Conservation (phyloP, 2,113 vertebrate species). For the Lathamus discolor region DNA sequence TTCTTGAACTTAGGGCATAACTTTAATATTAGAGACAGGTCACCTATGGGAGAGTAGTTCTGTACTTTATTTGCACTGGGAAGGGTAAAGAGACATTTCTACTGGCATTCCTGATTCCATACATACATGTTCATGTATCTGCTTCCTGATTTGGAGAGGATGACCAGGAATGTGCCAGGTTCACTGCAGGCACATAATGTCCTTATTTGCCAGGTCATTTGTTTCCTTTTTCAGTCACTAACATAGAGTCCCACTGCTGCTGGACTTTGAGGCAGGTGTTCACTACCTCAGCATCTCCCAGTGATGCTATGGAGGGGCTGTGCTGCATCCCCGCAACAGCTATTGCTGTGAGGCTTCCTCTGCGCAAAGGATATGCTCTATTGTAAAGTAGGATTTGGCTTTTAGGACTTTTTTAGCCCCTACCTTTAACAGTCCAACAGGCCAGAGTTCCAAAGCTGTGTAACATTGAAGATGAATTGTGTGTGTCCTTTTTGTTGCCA, state of each 20-base stretch:
- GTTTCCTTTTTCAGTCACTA: neutral
- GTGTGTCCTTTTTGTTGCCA: neutral
- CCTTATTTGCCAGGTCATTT: neutral
- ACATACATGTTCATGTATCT: neutral
- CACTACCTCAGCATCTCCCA: neutral
- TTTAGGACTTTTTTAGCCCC: neutral
- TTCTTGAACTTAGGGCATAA: neutral
- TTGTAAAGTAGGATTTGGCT: neutral
- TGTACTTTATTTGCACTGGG: neutral
- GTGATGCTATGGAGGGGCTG: neutral
- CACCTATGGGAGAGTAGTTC: neutral
- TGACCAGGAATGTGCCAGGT: neutral
- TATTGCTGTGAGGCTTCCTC: neutral
- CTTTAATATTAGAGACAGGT: neutral
- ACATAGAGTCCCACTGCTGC: neutral
- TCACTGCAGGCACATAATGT: neutral
- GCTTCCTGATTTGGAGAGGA: neutral
- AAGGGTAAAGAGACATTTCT: neutral
- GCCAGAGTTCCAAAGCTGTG: neutral
- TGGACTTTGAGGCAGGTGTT: constrained; percentile 4
- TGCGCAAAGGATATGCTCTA: neutral
- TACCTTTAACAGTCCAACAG: neutral
- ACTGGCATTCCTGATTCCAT: neutral
- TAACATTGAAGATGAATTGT: neutral
- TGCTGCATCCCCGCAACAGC: neutral